Conservation (phyloP, 2,888 invertebrate genomes). For the Rutpela maculata region DNA sequence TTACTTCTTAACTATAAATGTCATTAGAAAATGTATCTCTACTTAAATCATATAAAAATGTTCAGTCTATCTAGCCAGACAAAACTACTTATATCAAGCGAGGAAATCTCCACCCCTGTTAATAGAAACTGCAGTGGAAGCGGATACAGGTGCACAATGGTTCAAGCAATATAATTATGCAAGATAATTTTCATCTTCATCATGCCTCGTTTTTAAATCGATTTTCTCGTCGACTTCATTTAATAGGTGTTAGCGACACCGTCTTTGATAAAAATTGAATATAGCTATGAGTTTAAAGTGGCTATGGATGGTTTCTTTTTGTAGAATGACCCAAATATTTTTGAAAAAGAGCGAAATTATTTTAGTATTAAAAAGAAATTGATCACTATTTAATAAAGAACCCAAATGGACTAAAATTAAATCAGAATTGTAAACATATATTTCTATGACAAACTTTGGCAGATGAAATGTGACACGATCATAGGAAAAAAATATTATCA, state of each 20-base stretch:
- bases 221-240: neutral
- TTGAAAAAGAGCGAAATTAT: neutral
- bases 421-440: too few species aligned
- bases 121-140: neutral
- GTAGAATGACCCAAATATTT: neutral
- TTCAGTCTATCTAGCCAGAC: too few species aligned
- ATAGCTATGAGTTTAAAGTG: neutral
- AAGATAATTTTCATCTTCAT: slow-evolving; percentile 4
- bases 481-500: too few species aligned
- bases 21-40: too few species aligned
- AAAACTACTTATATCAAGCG: neutral
- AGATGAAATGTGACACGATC: too few species aligned
- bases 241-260: slow-evolving; percentile 1
- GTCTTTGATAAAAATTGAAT: slow-evolving; percentile 7
- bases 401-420: too few species aligned
- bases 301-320: neutral
- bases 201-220: slow-evolving; percentile 23
- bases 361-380: neutral
- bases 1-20: neutral
- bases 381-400: too few species aligned
- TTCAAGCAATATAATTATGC: slow-evolving; percentile 15
- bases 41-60: too few species aligned
- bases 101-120: neutral
- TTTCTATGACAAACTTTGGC: too few species aligned
- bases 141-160: slow-evolving; percentile 12